Conservation (phyloP, 2,797 vertebrate genomes). For the Rhabdophis nuchalis region DNA sequence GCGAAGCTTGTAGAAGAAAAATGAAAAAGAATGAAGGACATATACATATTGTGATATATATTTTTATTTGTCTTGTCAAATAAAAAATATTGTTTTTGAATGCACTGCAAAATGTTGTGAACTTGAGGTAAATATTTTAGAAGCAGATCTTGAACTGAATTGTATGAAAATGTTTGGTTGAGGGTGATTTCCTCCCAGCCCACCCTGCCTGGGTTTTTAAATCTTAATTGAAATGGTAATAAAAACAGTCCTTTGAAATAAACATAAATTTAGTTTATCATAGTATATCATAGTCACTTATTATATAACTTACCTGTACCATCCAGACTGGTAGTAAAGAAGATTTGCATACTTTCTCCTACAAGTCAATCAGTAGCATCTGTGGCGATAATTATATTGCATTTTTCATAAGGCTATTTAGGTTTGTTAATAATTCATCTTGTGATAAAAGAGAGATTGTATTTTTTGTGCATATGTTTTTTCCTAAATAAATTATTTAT, state of each 20-base stretch:
- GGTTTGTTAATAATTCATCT: not conserved
- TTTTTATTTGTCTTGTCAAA: not conserved
- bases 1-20: not conserved
- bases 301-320: constrained; percentile 26
- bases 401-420: not conserved
- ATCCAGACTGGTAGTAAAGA: constrained; percentile 1
- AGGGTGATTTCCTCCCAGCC: not conserved
- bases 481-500: not conserved
- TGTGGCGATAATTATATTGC: not conserved
- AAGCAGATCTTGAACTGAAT: not conserved
- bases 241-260: constrained; percentile 38
- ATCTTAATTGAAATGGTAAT: constrained; percentile 26
- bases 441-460: not conserved
- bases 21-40: not conserved
- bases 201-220: constrained; percentile 21
- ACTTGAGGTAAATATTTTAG: not conserved
- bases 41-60: not conserved
- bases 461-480: not conserved
- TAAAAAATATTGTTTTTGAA: not conserved
- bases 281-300: constrained; percentile 26
- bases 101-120: not conserved
- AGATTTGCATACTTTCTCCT: not conserved
- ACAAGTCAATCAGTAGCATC: not conserved
- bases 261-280: constrained; percentile 45
- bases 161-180: not conserved